phyloP scores from a whole-genome alignment of 2,113 vertebrate genomes.

The Microcebus lehilahytsara region DNA sequence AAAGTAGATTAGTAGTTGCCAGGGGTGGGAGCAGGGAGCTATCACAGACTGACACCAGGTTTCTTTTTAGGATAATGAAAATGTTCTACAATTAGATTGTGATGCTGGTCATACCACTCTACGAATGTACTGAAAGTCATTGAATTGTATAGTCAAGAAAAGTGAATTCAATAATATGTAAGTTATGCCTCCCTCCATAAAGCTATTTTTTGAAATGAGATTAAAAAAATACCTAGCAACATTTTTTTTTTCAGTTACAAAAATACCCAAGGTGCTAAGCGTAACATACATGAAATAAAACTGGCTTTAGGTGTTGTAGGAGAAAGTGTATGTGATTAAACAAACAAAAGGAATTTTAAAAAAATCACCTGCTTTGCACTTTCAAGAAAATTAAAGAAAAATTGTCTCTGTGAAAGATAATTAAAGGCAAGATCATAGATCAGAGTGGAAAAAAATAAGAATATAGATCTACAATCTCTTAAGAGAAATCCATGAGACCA shows the following conservation, averaged over 20 bases:
- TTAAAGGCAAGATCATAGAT: background rate
- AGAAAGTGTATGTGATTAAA: background rate
- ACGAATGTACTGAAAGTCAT: background rate
- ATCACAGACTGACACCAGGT: fast-evolving
- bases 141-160: background rate
- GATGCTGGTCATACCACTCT: background rate
- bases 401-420: background rate
- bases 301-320: background rate
- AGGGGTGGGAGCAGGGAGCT: background rate
- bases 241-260: constrained; percentile 3
- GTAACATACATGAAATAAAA: background rate
- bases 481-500: constrained; percentile 44
- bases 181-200: background rate
- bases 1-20: background rate
- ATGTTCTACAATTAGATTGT: background rate
- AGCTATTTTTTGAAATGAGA: background rate
- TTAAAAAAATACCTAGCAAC: background rate
- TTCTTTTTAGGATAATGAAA: background rate
- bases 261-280: constrained; percentile 2
- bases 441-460: background rate
- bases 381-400: constrained; percentile 31
- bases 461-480: background rate
- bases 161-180: background rate
- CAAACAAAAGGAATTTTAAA: background rate
- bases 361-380: constrained; percentile 25